phyloP scores from a whole-genome alignment of 2,888 invertebrate genomes.

The Marronus borbonicus region DNA sequence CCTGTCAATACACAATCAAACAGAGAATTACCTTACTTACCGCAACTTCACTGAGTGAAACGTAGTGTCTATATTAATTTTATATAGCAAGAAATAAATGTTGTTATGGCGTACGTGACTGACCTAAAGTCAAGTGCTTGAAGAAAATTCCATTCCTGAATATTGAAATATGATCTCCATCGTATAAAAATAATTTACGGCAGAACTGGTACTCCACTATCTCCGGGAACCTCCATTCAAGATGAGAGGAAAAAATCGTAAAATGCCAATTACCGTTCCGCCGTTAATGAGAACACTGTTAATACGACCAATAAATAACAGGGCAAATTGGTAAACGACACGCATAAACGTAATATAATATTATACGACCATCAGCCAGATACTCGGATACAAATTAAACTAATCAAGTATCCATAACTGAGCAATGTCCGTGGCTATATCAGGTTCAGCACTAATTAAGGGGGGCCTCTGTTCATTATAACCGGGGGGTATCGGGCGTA shows the following conservation, averaged over 20 bases:
- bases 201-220: conserved; percentile 25
- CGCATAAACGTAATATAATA: conserved; percentile 48
- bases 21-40: too few relatives aligned
- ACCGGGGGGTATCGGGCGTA: conserved; percentile 61
- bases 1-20: too few relatives aligned
- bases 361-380: conserved; percentile 54
- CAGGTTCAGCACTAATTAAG: conserved; percentile 68
- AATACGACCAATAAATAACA: conserved; percentile 44
- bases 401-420: conserved; percentile 69
- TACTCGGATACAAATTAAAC: conserved; percentile 67
- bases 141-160: not conserved
- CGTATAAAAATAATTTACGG: conserved; percentile 34
- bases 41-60: too few relatives aligned
- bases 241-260: conserved; percentile 34
- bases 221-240: conserved; percentile 9
- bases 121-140: too few relatives aligned
- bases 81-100: too few relatives aligned
- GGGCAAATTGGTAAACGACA: conserved; percentile 46
- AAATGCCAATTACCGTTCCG: conserved; percentile 35
- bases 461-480: conserved; percentile 66
- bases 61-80: too few relatives aligned
- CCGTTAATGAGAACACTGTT: conserved; percentile 46
- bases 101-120: too few relatives aligned
- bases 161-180: conserved; percentile 12
- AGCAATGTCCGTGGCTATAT: conserved; percentile 66